A percentile compares a stretch with the other conserved stretches of the same genome.
These are phyloP conservation scores for Leuctra nigra DNA, from an alignment of 2,888 invertebrate genomes.

Conservation along the genomic window DNA sequence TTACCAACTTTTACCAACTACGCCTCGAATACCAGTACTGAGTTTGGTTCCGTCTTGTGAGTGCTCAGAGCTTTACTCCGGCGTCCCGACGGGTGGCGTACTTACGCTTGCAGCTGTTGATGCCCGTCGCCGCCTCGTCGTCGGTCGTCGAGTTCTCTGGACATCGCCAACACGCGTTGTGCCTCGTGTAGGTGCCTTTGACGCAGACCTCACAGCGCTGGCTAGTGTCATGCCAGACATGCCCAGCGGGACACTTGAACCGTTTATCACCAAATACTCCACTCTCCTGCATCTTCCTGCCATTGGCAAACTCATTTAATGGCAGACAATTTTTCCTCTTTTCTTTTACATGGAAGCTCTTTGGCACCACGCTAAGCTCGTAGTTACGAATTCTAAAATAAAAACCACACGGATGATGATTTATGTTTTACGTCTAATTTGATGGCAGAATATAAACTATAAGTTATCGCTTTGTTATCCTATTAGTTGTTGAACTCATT, in stretches of 20 bases:
- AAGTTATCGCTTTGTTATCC: no score
- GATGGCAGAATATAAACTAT: no score
- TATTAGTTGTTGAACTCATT: no score
- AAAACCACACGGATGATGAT: no score
- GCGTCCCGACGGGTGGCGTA: no score
- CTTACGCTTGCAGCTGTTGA: conserved; percentile 40
- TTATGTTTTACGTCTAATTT: no score
- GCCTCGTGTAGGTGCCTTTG: conserved; percentile 38
- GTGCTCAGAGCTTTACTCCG: no score
- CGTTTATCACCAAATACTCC: not conserved
- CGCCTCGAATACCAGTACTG: no score
- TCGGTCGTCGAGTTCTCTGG: conserved; percentile 40
- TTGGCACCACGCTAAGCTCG: not conserved
- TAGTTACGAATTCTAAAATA: not conserved
- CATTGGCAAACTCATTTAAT: no score
- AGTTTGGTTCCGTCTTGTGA: no score
- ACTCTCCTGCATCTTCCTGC: not conserved
- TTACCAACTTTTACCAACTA: no score
- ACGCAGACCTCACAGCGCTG: conserved; percentile 37
- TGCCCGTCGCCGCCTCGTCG: conserved; percentile 33
- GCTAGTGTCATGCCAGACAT: conserved; percentile 35
- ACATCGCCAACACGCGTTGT: conserved; percentile 39
- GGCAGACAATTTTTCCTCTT: not conserved
- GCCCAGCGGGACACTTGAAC: conserved; percentile 32
- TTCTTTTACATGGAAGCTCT: not conserved